Evolutionary conservation across 1,140 invertebrate species (phyloP).

Genomic region (Ceratina calcarata): DNA sequence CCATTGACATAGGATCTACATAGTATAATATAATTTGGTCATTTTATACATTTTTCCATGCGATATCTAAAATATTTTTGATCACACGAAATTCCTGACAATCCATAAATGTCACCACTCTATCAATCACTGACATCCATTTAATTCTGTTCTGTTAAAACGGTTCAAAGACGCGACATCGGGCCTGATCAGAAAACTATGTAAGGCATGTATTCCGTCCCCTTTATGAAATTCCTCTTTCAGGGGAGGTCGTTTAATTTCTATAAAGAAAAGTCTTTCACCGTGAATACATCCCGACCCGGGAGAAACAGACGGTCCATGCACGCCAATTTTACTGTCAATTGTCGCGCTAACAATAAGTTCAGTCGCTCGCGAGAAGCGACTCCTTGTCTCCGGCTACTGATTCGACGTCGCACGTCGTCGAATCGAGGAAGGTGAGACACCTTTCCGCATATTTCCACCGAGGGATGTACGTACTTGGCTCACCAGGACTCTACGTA

Average conservation of each 20-base stretch:
- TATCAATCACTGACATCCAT: too few relatives aligned
- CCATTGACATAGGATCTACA: too few relatives aligned
- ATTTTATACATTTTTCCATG: too few relatives aligned
- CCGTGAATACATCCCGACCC: neutral
- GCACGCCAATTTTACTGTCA: slow-evolving; percentile 23
- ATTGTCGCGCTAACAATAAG: slow-evolving; percentile 1
- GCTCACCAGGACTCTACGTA: slow-evolving; percentile 38
- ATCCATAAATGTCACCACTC: too few relatives aligned
- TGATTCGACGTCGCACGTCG: slow-evolving; percentile 1
- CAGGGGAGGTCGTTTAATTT: neutral
- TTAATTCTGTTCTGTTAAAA: too few relatives aligned
- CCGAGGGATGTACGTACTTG: neutral
- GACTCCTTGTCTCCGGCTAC: neutral
- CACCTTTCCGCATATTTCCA: slow-evolving; percentile 42
- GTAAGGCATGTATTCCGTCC: too few relatives aligned
- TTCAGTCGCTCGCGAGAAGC: slow-evolving; percentile 5
- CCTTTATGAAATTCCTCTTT: neutral
- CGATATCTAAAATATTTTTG: too few relatives aligned
- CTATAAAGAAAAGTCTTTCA: neutral
- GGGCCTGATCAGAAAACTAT: too few relatives aligned
- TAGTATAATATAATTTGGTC: too few relatives aligned
- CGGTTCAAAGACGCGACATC: too few relatives aligned
- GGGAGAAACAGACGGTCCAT: neutral
- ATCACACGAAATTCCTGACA: too few relatives aligned
- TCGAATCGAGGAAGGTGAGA: neutral